Percentiles rank a stretch among this genome's conserved stretches.
Conservation (phyloP, 2,888 invertebrate genomes). For the Meandrusa payeni region DNA sequence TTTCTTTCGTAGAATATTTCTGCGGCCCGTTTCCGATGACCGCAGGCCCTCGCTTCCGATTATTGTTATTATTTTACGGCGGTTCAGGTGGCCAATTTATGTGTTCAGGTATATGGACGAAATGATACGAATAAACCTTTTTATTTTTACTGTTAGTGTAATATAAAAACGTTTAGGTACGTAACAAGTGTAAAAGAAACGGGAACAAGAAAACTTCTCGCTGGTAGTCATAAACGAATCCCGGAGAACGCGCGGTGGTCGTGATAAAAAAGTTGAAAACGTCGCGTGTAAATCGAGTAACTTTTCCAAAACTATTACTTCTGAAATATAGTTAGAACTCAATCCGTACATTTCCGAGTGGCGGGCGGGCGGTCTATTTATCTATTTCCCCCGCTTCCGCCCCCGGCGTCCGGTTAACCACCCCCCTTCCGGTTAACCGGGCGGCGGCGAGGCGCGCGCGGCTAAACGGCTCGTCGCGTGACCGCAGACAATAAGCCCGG, state of each 20-base stretch:
- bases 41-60: constrained; percentile 48
- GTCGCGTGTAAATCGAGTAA: constrained; percentile 78
- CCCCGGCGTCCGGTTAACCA: constrained; percentile 80
- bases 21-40: constrained; percentile 50
- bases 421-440: constrained; percentile 79
- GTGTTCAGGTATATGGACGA: too few relatives aligned
- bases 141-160: too few relatives aligned
- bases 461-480: constrained; percentile 81
- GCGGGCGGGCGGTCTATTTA: constrained; percentile 77
- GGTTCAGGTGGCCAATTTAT: constrained; percentile 39
- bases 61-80: constrained; percentile 46
- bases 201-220: neutral
- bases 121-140: too few relatives aligned
- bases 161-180: too few relatives aligned
- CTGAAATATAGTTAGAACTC: constrained; percentile 79
- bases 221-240: constrained; percentile 62
- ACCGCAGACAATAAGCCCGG: constrained; percentile 81
- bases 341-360: constrained; percentile 80
- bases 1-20: constrained; percentile 57
- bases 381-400: constrained; percentile 81
- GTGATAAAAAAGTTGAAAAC: constrained; percentile 69
- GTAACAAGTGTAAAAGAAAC: too few relatives aligned
- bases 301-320: constrained; percentile 78
- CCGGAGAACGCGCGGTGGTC: constrained; percentile 57
- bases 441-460: constrained; percentile 72